phyloP scores from a whole-genome alignment of 2,113 vertebrate genomes.

The Microcebus griseorufus region DNA sequence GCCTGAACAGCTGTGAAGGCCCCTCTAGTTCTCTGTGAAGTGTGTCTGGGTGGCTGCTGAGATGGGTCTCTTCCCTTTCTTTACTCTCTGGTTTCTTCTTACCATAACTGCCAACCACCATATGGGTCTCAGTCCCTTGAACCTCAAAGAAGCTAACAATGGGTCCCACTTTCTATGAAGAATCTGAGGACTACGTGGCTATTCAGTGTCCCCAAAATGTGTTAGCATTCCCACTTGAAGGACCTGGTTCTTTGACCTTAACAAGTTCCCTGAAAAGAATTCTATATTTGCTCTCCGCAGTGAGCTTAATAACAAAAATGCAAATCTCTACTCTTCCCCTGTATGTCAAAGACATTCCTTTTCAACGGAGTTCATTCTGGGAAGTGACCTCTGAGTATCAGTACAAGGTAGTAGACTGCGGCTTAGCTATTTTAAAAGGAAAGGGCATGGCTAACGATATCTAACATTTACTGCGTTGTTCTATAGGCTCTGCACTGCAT shows the following conservation, averaged over 20 bases:
- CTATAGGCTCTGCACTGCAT: not conserved
- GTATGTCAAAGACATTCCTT: not conserved
- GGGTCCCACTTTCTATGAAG: not conserved
- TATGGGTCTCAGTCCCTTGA: not conserved
- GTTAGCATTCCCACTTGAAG: not conserved
- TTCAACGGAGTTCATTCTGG: not conserved
- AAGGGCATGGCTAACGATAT: not conserved
- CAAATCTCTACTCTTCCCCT: not conserved
- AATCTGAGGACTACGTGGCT: not conserved
- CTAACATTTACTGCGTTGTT: not conserved
- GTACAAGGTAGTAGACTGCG: not conserved
- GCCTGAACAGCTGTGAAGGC: accelerated
- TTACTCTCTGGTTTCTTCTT: not conserved
- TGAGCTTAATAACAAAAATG: conserved; percentile 24
- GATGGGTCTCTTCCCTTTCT: not conserved
- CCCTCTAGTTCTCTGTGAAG: not conserved
- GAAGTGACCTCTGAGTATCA: not conserved
- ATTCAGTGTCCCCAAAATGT: not conserved
- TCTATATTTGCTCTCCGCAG: not conserved
- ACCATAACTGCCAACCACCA: not conserved
- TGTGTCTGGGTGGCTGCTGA: not conserved
- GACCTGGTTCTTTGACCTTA: not conserved
- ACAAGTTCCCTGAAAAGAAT: not conserved
- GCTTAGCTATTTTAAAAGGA: conserved; percentile 1
- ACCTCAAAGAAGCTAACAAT: not conserved